Percentiles rank a stretch among this genome's conserved stretches.
Conservation (phyloP, 1,140 invertebrate species). For the Brachionus koreanus region DNA sequence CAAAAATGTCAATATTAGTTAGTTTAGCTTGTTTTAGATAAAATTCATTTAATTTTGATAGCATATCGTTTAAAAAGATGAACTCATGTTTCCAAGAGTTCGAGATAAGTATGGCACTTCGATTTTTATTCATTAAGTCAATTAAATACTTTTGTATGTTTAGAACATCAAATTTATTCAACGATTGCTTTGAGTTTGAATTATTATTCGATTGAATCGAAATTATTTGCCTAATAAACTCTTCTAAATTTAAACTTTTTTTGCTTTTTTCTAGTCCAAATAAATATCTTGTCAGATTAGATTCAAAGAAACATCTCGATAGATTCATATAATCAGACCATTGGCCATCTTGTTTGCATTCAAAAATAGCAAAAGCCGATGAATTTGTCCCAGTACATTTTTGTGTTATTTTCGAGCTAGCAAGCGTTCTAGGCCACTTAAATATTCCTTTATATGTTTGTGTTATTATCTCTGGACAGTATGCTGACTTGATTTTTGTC, state of each 20-base stretch:
- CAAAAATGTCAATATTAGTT: background rate
- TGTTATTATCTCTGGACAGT: slow-evolving; percentile 27
- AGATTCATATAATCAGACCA: slow-evolving; percentile 38
- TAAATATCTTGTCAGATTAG: slow-evolving; percentile 33
- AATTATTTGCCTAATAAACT: slow-evolving; percentile 24
- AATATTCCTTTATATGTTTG: slow-evolving; percentile 17
- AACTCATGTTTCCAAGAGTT: slow-evolving; percentile 22
- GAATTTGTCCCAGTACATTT: background rate
- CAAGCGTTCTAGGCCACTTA: slow-evolving; percentile 20
- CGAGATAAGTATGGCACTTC: background rate
- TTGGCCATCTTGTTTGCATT: slow-evolving; percentile 8
- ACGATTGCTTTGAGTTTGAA: background rate
- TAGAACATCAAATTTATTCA: background rate
- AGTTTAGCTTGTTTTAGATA: slow-evolving; percentile 9
- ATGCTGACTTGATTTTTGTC: background rate
- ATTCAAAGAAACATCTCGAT: background rate
- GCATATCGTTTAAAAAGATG: slow-evolving; percentile 16
- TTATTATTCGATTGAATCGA: slow-evolving; percentile 20
- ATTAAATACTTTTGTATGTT: slow-evolving; percentile 15
- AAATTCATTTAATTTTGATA: slow-evolving; percentile 8
- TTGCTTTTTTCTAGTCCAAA: background rate
- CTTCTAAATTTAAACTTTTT: background rate
- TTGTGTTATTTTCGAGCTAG: slow-evolving; percentile 5
- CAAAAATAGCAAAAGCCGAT: slow-evolving; percentile 16
- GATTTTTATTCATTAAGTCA: background rate